phyloP scores from a whole-genome alignment of 2,113 vertebrate species.

The Athene cunicularia region DNA sequence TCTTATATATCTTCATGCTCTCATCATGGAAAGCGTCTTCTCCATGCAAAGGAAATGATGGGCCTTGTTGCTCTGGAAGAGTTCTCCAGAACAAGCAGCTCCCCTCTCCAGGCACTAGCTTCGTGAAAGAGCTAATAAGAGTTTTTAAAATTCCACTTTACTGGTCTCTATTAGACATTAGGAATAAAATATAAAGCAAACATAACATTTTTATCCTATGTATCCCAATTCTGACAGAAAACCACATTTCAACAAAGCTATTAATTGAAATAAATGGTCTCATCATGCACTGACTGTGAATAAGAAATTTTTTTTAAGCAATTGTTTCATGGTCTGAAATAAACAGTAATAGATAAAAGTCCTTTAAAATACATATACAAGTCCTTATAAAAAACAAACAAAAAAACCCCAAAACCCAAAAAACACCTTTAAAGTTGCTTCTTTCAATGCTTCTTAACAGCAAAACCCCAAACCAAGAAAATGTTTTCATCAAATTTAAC shows the following conservation, averaged over 20 bases:
- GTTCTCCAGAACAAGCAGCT: not conserved
- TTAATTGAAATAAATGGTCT: not conserved
- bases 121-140: not conserved
- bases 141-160: not conserved
- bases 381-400: not conserved
- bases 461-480: not conserved
- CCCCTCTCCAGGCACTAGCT: not conserved
- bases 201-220: not conserved
- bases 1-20: not conserved
- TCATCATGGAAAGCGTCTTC: not conserved
- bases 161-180: not conserved
- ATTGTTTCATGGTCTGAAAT: not conserved
- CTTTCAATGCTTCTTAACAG: not conserved
- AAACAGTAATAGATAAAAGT: not conserved
- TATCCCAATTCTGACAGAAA: not conserved
- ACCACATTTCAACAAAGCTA: not conserved
- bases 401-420: not conserved
- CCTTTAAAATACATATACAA: not conserved
- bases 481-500: constrained; percentile 43
- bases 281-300: not conserved
- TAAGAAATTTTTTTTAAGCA: not conserved
- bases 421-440: not conserved
- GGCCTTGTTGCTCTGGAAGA: not conserved
- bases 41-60: not conserved
- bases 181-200: not conserved